Evolutionary conservation across 1,140 invertebrate species (phyloP).

Genomic region (Heliothis virescens): DNA sequence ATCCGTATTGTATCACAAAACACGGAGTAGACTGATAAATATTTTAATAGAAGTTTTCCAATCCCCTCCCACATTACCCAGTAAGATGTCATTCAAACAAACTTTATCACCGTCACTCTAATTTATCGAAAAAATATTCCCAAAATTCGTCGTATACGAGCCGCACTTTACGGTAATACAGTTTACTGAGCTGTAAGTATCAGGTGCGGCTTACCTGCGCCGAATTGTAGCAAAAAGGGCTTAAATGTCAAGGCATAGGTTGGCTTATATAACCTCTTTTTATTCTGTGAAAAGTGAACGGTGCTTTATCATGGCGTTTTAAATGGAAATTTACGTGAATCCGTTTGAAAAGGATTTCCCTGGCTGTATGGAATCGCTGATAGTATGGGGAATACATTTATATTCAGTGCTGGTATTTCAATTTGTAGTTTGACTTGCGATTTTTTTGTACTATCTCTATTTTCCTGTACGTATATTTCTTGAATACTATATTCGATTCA

Average conservation of each 20-base stretch:
- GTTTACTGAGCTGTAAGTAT: conserved; percentile 9
- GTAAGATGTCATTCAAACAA: not conserved
- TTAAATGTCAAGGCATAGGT: conserved; percentile 14
- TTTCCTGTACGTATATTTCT: too few relatives aligned
- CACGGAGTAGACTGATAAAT: not conserved
- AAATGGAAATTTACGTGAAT: conserved; percentile 25
- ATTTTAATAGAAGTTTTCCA: conserved; percentile 7
- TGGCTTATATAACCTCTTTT: conserved; percentile 1
- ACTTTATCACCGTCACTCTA: not conserved
- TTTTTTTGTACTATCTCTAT: not conserved
- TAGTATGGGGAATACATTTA: not conserved
- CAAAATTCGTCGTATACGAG: not conserved
- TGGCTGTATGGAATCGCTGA: not conserved
- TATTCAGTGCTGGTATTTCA: not conserved
- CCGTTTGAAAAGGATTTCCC: conserved; percentile 4
- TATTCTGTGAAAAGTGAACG: not conserved
- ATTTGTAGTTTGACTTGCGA: not conserved
- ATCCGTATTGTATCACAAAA: not conserved
- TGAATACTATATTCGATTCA: too few relatives aligned
- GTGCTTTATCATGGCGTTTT: not conserved
- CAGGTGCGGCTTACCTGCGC: conserved; percentile 14
- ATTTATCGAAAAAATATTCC: not conserved
- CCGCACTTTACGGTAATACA: conserved; percentile 11
- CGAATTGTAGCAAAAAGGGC: conserved; percentile 3
- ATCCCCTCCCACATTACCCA: not conserved